These are phyloP conservation scores for Oreochromis grahami DNA, from an alignment of 2,797 vertebrate species.

Conservation along the genomic window DNA sequence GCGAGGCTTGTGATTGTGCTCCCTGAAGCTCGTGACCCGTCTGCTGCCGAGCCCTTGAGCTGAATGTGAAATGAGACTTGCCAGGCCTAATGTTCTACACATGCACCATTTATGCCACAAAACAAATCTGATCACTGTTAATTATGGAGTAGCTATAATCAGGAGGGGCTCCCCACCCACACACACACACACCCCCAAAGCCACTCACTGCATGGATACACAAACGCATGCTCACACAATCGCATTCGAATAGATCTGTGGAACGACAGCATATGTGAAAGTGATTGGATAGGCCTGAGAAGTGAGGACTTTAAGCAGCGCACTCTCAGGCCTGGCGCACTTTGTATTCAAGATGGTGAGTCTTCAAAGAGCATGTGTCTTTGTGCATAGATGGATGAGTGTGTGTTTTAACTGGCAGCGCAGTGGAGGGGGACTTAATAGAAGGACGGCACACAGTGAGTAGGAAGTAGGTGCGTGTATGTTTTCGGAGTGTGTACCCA, in stretches of 20 bases:
- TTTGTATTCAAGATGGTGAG: conserved; percentile 64
- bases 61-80: conserved; percentile 98
- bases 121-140: conserved; percentile 99
- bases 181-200: conserved; percentile 21
- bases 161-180: conserved; percentile 70
- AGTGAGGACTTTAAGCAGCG: conserved; percentile 8
- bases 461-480: conserved; percentile 36
- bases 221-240: conserved; percentile 5
- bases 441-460: conserved; percentile 52
- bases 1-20: conserved; percentile 95
- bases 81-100: conserved; percentile 98
- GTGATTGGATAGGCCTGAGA: conserved; percentile 19
- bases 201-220: conserved; percentile 19
- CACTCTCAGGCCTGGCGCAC: conserved; percentile 68
- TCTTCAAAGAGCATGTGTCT: conserved; percentile 54
- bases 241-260: conserved; percentile 12
- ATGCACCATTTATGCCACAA: conserved; percentile 99
- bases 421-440: conserved; percentile 46
- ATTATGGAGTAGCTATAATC: conserved; percentile 98
- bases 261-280: conserved; percentile 9
- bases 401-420: conserved; percentile 18
- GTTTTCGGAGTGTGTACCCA: conserved; percentile 28
- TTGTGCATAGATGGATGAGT: conserved; percentile 49
- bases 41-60: conserved; percentile 97
- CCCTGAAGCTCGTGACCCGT: conserved; percentile 98